Evolutionary conservation across 2,797 vertebrate species (phyloP).

Genomic region (Knipowitschia caucasica): DNA sequence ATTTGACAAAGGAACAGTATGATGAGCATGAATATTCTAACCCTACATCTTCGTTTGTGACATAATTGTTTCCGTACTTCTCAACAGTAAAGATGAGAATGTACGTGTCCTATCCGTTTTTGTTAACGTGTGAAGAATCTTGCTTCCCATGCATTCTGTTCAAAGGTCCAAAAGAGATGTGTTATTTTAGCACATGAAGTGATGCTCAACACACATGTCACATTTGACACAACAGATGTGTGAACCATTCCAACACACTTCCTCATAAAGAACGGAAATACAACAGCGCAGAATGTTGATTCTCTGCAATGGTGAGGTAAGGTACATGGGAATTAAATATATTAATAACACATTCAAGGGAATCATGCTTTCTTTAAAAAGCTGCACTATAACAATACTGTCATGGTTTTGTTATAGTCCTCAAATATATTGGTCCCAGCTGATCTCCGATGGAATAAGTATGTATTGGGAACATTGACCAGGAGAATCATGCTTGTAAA

Average conservation of each 20-base stretch:
- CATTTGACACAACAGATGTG: slow-evolving; percentile 4
- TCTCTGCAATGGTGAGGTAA: too few relatives aligned
- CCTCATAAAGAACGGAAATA: not conserved
- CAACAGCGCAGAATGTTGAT: not conserved
- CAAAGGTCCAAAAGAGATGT: slow-evolving; percentile 7
- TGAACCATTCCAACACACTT: slow-evolving; percentile 2
- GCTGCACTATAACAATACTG: too few relatives aligned
- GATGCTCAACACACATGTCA: slow-evolving; percentile 4
- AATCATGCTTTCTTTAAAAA: too few relatives aligned
- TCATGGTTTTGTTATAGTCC: too few relatives aligned
- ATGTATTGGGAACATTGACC: too few relatives aligned
- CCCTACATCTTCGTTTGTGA: not conserved
- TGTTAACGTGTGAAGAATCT: slow-evolving; percentile 1
- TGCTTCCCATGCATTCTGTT: slow-evolving; percentile 6
- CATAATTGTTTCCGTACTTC: not conserved
- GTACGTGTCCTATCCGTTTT: slow-evolving; percentile 2
- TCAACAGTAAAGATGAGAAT: not conserved
- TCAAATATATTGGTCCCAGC: too few relatives aligned
- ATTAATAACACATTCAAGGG: too few relatives aligned
- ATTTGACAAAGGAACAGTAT: too few relatives aligned
- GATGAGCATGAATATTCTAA: not conserved
- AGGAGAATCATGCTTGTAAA: too few relatives aligned
- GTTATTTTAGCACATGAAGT: slow-evolving; percentile 11
- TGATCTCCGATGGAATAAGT: too few relatives aligned
- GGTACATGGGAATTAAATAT: too few relatives aligned